phyloP scores from a whole-genome alignment of 2,888 invertebrate species.

The Elmis aenea region DNA sequence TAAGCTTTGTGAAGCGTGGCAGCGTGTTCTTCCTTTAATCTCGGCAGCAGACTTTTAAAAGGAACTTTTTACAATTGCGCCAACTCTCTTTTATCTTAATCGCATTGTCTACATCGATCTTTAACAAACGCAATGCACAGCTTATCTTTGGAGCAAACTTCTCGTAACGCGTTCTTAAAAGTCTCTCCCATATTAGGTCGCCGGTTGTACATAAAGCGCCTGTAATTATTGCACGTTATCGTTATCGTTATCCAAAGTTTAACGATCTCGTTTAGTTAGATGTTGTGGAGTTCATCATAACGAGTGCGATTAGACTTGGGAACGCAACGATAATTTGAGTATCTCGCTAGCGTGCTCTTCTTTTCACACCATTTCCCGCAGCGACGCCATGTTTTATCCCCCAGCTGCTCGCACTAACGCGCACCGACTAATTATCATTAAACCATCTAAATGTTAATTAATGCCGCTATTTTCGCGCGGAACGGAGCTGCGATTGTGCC shows the following conservation, averaged over 20 bases:
- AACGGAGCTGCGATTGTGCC: slow-evolving; percentile 43
- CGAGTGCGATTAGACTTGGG: slow-evolving; percentile 32
- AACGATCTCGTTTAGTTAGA: slow-evolving; percentile 37
- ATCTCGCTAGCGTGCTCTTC: slow-evolving; percentile 35
- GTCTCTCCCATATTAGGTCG: too few species aligned
- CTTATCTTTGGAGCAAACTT: too few species aligned
- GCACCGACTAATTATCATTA: slow-evolving; percentile 51
- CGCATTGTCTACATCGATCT: too few species aligned
- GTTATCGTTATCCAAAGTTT: slow-evolving; percentile 35
- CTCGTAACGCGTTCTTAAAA: too few species aligned
- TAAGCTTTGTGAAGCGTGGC: too few species aligned
- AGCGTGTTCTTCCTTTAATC: too few species aligned
- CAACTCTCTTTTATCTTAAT: too few species aligned
- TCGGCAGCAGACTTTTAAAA: too few species aligned
- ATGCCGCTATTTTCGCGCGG: slow-evolving; percentile 49
- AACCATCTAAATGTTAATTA: slow-evolving; percentile 54
- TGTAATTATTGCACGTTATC: too few species aligned
- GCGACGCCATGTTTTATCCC: slow-evolving; percentile 41
- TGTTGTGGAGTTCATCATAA: slow-evolving; percentile 39
- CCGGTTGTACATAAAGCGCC: too few species aligned
- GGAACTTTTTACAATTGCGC: too few species aligned
- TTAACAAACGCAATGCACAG: too few species aligned
- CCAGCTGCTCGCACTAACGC: slow-evolving; percentile 42
- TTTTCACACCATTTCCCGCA: slow-evolving; percentile 47
- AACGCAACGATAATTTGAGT: slow-evolving; percentile 39